These are phyloP conservation scores for Drosophila pseudotalamancana DNA, from an alignment of 2,888 invertebrate species.

Conservation along the genomic window DNA sequence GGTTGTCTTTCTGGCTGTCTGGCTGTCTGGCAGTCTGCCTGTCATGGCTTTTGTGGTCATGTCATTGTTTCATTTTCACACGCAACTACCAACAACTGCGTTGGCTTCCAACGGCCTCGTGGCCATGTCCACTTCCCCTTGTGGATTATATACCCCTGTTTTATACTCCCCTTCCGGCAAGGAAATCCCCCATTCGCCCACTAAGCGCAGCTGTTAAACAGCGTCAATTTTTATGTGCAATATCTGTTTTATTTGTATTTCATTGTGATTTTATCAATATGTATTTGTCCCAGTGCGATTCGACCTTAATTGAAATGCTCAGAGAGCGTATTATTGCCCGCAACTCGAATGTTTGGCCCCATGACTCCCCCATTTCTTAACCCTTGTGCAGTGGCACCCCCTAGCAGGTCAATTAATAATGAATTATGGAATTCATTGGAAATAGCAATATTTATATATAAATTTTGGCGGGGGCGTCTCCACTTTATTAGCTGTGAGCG, in stretches of 20 bases:
- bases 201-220: slow-evolving; percentile 54
- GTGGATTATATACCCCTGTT: slow-evolving; percentile 12
- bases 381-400: slow-evolving; percentile 7
- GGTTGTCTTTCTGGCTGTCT: slow-evolving; percentile 1
- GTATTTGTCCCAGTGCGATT: slow-evolving; percentile 42
- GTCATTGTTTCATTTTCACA: slow-evolving; percentile 77
- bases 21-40: slow-evolving; percentile 18
- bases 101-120: slow-evolving; percentile 10
- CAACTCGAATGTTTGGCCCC: slow-evolving; percentile 39
- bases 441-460: slow-evolving; percentile 38
- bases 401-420: slow-evolving; percentile 70
- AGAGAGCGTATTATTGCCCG: slow-evolving; percentile 42
- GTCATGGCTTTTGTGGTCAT: slow-evolving; percentile 69
- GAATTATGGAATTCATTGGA: slow-evolving; percentile 73
- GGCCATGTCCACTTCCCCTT: slow-evolving; percentile 23
- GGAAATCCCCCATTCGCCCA: slow-evolving; percentile 2
- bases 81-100: slow-evolving; percentile 55
- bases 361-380: slow-evolving; percentile 29
- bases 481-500: not conserved
- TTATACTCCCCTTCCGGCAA: not conserved
- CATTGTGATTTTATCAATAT: slow-evolving; percentile 77
- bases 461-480: slow-evolving; percentile 13
- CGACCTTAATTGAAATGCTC: slow-evolving; percentile 72
- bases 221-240: slow-evolving; percentile 75
- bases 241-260: slow-evolving; percentile 75